Evolutionary conservation across 2,888 invertebrate genomes (phyloP).

Genomic region (Labia minor): DNA sequence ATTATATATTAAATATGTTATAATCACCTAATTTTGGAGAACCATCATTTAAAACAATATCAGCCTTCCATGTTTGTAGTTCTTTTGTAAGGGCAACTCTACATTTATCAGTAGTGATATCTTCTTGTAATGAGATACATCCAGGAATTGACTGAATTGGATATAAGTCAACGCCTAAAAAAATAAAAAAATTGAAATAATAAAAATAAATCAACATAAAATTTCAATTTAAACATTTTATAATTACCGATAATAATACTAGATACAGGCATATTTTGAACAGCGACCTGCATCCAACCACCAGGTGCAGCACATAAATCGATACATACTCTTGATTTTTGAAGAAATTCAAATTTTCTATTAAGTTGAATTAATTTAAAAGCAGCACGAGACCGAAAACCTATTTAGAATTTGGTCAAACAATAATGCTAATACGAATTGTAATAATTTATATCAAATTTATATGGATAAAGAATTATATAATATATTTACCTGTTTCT

Average conservation of each 20-base stretch:
- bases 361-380: conserved; percentile 98
- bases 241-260: conserved; percentile 70
- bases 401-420: conserved; percentile 41
- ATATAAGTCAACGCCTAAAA: conserved; percentile 77
- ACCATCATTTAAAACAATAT: conserved; percentile 92
- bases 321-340: conserved; percentile 89
- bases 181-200: conserved; percentile 14
- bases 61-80: conserved; percentile 91
- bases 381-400: conserved; percentile 95
- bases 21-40: conserved; percentile 84
- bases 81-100: conserved; percentile 67
- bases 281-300: conserved; percentile 98
- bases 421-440: neutral
- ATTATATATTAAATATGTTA: no score
- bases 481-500: conserved; percentile 69
- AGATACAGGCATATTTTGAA: conserved; percentile 94
- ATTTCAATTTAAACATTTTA: neutral
- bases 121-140: conserved; percentile 79
- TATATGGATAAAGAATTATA: neutral
- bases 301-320: conserved; percentile 99
- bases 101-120: conserved; percentile 96
- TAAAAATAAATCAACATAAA: neutral
- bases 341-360: conserved; percentile 91
- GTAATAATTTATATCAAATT: neutral
- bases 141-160: conserved; percentile 86